Conservation (phyloP, 2,113 vertebrate genomes). For the Psephotus haematonotus region DNA sequence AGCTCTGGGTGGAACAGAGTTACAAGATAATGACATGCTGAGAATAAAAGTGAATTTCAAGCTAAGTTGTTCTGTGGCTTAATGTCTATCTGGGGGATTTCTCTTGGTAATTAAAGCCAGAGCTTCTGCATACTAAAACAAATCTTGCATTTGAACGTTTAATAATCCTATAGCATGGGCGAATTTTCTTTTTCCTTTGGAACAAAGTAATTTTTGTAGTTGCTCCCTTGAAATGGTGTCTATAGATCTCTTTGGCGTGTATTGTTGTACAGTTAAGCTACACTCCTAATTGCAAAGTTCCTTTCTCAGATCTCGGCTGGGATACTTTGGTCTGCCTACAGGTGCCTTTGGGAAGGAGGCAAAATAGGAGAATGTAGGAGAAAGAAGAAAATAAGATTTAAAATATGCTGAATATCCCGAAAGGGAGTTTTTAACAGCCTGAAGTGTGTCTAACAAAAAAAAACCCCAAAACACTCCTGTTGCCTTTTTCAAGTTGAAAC, state of each 20-base stretch:
- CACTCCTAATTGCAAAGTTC: conserved; percentile 15
- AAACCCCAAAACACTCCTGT: neutral
- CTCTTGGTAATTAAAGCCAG: conserved; percentile 66
- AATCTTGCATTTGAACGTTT: conserved; percentile 59
- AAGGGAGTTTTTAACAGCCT: neutral
- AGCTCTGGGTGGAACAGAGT: conserved; percentile 42
- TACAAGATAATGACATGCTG: conserved; percentile 18
- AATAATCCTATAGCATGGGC: conserved; percentile 21
- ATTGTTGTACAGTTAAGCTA: neutral
- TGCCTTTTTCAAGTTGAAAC: conserved; percentile 48
- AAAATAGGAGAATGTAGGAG: neutral
- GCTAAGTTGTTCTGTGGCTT: neutral
- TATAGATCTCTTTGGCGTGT: neutral
- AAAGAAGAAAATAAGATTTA: neutral
- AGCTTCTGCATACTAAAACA: conserved; percentile 54
- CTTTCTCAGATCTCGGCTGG: conserved; percentile 18
- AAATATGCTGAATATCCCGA: neutral
- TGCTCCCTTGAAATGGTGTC: neutral
- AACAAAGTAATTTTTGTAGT: conserved; percentile 40
- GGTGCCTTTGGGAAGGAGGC: conserved; percentile 36
- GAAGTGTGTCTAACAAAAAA: neutral
- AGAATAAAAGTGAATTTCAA: conserved; percentile 39
- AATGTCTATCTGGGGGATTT: conserved; percentile 44
- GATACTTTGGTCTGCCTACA: conserved; percentile 3
- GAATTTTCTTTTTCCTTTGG: neutral